Conservation (phyloP, 2,888 invertebrate species). For the Euproctis similis region DNA sequence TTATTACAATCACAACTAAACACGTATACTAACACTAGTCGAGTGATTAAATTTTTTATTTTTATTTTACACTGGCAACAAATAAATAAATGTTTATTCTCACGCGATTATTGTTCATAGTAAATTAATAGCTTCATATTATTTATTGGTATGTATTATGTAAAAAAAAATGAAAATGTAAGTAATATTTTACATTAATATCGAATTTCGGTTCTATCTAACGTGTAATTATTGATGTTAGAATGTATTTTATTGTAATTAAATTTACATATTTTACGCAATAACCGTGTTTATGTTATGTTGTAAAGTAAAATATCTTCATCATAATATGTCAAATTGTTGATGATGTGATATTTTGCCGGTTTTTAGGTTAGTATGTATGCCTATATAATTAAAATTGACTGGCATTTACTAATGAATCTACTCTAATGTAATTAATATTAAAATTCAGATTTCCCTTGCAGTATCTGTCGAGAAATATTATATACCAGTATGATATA, state of each 20-base stretch:
- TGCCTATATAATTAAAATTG: conserved; percentile 4
- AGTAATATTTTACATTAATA: conserved; percentile 24
- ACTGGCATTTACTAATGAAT: too few species aligned
- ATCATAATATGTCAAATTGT: conserved; percentile 47
- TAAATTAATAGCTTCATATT: conserved; percentile 43
- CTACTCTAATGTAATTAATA: too few species aligned
- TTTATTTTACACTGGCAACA: conserved; percentile 45
- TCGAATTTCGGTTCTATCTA: conserved; percentile 13
- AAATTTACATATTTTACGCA: conserved; percentile 23
- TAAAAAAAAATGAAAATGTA: conserved; percentile 31
- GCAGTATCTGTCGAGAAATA: too few species aligned
- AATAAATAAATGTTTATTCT: conserved; percentile 67
- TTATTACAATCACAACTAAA: conserved; percentile 68
- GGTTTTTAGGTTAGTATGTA: conserved; percentile 52
- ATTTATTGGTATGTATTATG: conserved; percentile 46
- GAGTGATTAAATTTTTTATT: conserved; percentile 57
- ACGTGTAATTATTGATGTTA: conserved; percentile 14
- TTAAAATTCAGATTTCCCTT: too few species aligned
- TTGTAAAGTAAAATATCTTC: conserved; percentile 35
- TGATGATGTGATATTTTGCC: conserved; percentile 42
- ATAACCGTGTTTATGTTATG: conserved; percentile 35
- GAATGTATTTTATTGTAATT: conserved; percentile 13
- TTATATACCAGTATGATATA: too few species aligned
- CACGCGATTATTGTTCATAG: conserved; percentile 61
- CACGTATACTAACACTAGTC: conserved; percentile 58